phyloP scores from a whole-genome alignment of 2,888 invertebrate genomes.

The Campoplex capitator region DNA sequence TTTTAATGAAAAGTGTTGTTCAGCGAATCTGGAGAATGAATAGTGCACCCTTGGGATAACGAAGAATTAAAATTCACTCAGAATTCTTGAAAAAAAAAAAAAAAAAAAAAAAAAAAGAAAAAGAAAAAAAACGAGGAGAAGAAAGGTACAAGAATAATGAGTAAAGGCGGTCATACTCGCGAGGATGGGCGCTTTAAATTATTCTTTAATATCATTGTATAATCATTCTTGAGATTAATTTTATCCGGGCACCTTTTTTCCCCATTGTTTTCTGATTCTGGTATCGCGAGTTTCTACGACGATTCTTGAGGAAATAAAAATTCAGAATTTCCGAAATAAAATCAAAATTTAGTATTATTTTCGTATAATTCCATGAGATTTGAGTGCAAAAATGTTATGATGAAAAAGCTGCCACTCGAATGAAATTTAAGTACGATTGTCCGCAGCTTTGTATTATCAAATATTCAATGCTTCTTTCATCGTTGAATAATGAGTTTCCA shows the following conservation, averaged over 20 bases:
- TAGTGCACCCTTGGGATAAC: constrained; percentile 47
- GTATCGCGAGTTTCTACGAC: too few species aligned
- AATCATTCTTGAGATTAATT: background rate
- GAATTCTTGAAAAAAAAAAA: constrained; percentile 6
- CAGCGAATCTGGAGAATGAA: constrained; percentile 47
- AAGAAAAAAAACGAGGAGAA: constrained; percentile 19
- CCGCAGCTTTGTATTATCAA: background rate
- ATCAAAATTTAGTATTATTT: too few species aligned
- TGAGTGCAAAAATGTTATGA: too few species aligned
- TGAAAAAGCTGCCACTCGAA: too few species aligned
- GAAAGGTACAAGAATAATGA: constrained; percentile 15
- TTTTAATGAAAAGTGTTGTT: constrained; percentile 2
- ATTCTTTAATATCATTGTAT: background rate
- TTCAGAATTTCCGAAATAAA: too few species aligned
- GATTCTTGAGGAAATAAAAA: too few species aligned
- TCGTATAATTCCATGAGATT: too few species aligned
- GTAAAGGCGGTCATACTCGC: constrained; percentile 23
- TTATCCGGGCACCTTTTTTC: background rate
- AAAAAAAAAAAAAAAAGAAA: constrained; percentile 8
- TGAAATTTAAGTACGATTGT: too few species aligned
- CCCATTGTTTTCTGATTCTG: background rate
- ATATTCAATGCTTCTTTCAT: background rate
- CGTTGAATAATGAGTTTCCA: background rate
- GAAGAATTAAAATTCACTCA: constrained; percentile 60
- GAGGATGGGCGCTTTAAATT: background rate